Evolutionary conservation across 2,113 vertebrate species (phyloP).

Genomic region (Herpetotheres cachinnans): DNA sequence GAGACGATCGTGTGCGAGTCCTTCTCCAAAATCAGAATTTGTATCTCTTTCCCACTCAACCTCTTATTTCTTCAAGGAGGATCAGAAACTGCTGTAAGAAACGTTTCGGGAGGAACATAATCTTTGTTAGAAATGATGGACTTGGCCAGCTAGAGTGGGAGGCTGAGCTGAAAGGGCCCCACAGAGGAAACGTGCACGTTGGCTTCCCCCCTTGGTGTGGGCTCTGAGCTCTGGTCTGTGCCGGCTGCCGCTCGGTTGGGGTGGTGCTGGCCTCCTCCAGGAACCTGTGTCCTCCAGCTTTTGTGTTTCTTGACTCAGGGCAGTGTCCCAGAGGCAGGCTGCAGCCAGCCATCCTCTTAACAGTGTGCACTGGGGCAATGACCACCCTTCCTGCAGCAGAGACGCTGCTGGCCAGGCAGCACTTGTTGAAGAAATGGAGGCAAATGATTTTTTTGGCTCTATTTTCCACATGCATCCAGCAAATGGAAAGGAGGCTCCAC

Average conservation of each 20-base stretch:
- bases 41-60: background rate
- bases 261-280: background rate
- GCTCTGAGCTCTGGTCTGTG: background rate
- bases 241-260: accelerated
- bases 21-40: background rate
- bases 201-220: accelerated
- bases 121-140: background rate
- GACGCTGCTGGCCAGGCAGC: background rate
- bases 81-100: background rate
- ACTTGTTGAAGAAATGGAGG: background rate
- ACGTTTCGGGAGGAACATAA: background rate
- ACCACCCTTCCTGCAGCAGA: background rate
- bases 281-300: background rate
- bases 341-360: background rate
- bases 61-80: background rate
- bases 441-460: background rate
- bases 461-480: accelerated
- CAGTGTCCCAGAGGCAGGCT: background rate
- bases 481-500: background rate
- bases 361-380: too few species aligned
- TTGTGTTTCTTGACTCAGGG: background rate
- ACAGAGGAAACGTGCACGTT: accelerated
- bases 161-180: background rate
- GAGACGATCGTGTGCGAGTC: background rate
- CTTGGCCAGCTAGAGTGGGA: background rate